Evolutionary conservation across 2,113 vertebrate species (phyloP).

Genomic region (Hiodon alosoides): DNA sequence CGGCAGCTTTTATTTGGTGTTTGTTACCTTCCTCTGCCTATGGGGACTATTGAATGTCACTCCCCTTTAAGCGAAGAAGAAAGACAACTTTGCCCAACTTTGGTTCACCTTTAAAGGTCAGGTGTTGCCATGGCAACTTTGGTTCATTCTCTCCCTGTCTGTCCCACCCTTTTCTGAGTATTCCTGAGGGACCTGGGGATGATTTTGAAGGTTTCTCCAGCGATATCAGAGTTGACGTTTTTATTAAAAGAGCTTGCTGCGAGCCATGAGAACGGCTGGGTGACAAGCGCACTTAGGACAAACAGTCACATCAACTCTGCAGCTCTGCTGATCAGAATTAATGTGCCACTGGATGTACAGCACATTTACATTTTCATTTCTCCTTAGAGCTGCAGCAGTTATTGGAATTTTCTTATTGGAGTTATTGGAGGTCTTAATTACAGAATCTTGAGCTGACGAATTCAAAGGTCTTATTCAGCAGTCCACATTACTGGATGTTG

Average conservation of each 20-base stretch:
- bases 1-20: slow-evolving; percentile 63
- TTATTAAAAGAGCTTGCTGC: slow-evolving; percentile 49
- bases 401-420: slow-evolving; percentile 58
- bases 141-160: slow-evolving; percentile 9
- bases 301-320: slow-evolving; percentile 38
- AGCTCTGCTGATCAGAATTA: slow-evolving; percentile 52
- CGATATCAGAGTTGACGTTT: slow-evolving; percentile 49
- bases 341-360: slow-evolving; percentile 48
- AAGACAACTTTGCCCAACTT: slow-evolving; percentile 66
- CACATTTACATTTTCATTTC: slow-evolving; percentile 44
- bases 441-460: slow-evolving; percentile 38
- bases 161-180: slow-evolving; percentile 13
- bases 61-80: slow-evolving; percentile 64
- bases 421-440: slow-evolving; percentile 66
- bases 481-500: slow-evolving; percentile 32
- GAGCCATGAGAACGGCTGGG: slow-evolving; percentile 28
- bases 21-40: slow-evolving; percentile 64
- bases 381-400: slow-evolving; percentile 52
- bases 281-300: slow-evolving; percentile 34
- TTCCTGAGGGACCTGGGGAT: slow-evolving; percentile 29
- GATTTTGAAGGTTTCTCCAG: slow-evolving; percentile 45
- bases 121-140: slow-evolving; percentile 44
- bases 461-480: slow-evolving; percentile 50
- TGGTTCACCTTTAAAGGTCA: slow-evolving; percentile 64
- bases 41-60: slow-evolving; percentile 70